Evolutionary conservation across 2,113 vertebrate genomes (phyloP), one percentile per base, ranked within the genome.

Genomic region (Panthera uncia): DNA sequence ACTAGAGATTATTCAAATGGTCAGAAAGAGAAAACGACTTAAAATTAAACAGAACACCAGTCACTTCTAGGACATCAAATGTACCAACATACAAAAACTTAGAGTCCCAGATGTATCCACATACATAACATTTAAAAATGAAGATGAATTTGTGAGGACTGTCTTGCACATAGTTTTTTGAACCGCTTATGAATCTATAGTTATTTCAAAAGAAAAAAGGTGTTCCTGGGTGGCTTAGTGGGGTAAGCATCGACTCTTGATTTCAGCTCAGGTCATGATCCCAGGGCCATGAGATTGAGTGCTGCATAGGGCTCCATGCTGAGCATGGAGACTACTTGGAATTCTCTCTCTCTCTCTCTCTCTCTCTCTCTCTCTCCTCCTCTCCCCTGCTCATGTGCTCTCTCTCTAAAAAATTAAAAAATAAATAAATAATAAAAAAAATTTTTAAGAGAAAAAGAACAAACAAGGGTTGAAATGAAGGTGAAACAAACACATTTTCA

Each of bases 401-500:
- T 61, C 57, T 61, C 57, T 61, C 57, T 61, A 61, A 61, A 61
- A 61, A 61, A 61, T 61, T 61, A 25, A 61, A 61, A 61, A 61
- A 61, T 61, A 61, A 57, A 21, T 61, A 61, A 61, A 19, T 61
- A 61, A 61, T 61, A 61, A 61, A 61, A 61, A 45, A 45, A 45
- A 1, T 8, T 61, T 61, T 61, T 23, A 57, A 61, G 57, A 61
- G 57, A 61, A 80, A 82, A 63, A 57, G 18, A 68, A 84, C 7
- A 41, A 50, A 19, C 74, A 48, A 76, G 19, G 16, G 65, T 78
- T 8, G 15, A 92, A 80, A 80, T 38, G 27, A 91, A 89, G 25
- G 79, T 88, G 15, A 94, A 91, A 87, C 87, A 79, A 90, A 80
- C 31, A 81, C 31, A 81, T 78, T 91, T 95, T 85, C 18, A 91